Conservation (phyloP, 2,888 invertebrate species). For the Notocelia uddmanniana region DNA sequence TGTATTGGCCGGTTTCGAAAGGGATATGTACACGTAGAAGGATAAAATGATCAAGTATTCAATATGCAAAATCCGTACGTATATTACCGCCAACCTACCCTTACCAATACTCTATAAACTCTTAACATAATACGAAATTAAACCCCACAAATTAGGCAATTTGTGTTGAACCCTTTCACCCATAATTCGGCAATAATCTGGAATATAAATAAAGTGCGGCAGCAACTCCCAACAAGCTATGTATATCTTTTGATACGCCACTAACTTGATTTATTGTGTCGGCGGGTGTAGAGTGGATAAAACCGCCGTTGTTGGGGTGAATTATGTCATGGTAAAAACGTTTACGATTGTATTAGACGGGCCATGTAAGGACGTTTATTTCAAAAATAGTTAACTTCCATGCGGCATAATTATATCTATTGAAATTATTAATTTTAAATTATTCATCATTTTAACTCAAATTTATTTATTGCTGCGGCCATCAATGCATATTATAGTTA, state of each 20-base stretch:
- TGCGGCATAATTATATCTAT: too few relatives aligned
- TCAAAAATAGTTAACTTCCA: neutral
- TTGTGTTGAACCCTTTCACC: slow-evolving; percentile 25
- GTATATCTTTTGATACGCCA: slow-evolving; percentile 16
- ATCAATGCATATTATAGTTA: too few relatives aligned
- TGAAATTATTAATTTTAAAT: too few relatives aligned
- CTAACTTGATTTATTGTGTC: slow-evolving; percentile 39
- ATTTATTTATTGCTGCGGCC: too few relatives aligned
- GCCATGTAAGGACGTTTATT: neutral
- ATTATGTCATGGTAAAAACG: neutral
- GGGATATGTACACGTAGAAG: too few relatives aligned
- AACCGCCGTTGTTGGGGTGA: slow-evolving; percentile 21
- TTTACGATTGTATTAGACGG: neutral
- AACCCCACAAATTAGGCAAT: slow-evolving; percentile 35
- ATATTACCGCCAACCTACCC: neutral
- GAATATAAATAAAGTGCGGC: slow-evolving; percentile 38
- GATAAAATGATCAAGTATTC: too few relatives aligned
- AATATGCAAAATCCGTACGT: neutral
- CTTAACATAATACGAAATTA: slow-evolving; percentile 28
- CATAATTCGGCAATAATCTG: slow-evolving; percentile 36
- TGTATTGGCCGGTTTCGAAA: too few relatives aligned
- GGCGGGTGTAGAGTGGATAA: slow-evolving; percentile 34
- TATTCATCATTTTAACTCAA: too few relatives aligned
- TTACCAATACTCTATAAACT: slow-evolving; percentile 5
- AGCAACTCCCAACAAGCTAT: slow-evolving; percentile 19